Evolutionary conservation across 1,140 invertebrate species (phyloP), one percentile per base, ranked within the genome.

Genomic region (Belonocnema kinseyi): DNA sequence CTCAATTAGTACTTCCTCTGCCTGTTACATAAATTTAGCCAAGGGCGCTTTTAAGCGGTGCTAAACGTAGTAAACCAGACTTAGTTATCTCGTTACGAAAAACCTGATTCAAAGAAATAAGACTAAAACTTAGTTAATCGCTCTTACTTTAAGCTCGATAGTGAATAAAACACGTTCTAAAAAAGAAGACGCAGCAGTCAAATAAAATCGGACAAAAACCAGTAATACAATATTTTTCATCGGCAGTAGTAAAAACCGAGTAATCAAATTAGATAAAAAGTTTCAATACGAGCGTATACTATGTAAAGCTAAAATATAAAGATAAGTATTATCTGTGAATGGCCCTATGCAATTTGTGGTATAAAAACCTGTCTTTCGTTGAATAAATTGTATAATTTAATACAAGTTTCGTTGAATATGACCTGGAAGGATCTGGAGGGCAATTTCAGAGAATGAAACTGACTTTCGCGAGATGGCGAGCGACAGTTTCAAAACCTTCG

Each of bases 21-120:
- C 33, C 26, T 66, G 61, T 66, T 66, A 66, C 33, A 66, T 66
- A 66, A 66, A 66, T 66, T 66, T 40, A 66, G 61, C 61, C 61
- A 66, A 40, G 61, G 61, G 61, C 40, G 26, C 6, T 66, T 66
- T 66, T 66, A 66, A 66, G 26, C 40, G 7, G 40, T 40, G 61
- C 61, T 66, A 66, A 66, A 66, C 33, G 61, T 33, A 66, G 26
- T 66, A 46, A 66, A 66, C 61, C 26, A 14, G 61, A 46, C 61
- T 66, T 66, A 13, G 61, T 66, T 66, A 66, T 66, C 61, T 66
- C 61, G 61, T 66, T 66, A 66, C 46, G 61, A 66, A 66, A 66
- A 66, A 66, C 61, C 61, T 66, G 61, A 66, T 66, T 66, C 40
- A 66, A 40, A 66, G 61, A 66, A 66, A 66, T 33, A 66, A 33